Percentiles rank a stretch among this genome's conserved stretches.
Evolutionary conservation across 2,888 invertebrate genomes (phyloP).

Genomic region (Hoplodrina ambigua): DNA sequence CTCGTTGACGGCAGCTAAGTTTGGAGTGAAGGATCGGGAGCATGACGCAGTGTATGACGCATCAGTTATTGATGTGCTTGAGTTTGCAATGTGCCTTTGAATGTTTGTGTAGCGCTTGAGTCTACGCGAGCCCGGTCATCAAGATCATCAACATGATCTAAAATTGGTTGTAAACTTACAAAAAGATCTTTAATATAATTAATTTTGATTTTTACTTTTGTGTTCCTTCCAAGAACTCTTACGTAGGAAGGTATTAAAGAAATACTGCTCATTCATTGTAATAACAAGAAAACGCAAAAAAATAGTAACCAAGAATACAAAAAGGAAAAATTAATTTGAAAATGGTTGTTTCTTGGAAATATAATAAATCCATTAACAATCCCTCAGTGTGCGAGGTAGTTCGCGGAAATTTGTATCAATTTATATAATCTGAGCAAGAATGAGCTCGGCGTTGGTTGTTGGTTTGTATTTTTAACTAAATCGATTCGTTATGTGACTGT

Average conservation of each 20-base stretch:
- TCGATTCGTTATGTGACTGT: background rate
- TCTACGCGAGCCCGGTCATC: slow-evolving; percentile 51
- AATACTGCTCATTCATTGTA: background rate
- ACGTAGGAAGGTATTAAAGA: background rate
- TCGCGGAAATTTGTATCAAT: slow-evolving; percentile 24
- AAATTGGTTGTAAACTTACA: slow-evolving; percentile 33
- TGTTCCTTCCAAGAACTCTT: background rate
- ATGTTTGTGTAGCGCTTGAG: slow-evolving; percentile 73
- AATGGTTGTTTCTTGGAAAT: slow-evolving; percentile 19
- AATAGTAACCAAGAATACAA: background rate
- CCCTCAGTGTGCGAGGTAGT: background rate
- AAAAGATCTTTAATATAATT: background rate
- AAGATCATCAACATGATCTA: slow-evolving; percentile 42
- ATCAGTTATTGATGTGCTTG: slow-evolving; percentile 72
- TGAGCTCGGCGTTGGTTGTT: background rate
- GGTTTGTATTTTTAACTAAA: slow-evolving; percentile 9
- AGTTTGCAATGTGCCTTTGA: slow-evolving; percentile 76
- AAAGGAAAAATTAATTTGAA: slow-evolving; percentile 11
- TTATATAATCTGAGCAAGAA: slow-evolving; percentile 13
- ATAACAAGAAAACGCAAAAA: background rate
- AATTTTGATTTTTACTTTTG: background rate
- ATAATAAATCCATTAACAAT: slow-evolving; percentile 26
- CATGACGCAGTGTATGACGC: slow-evolving; percentile 76
- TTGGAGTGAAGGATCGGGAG: slow-evolving; percentile 62
- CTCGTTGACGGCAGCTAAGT: slow-evolving; percentile 58